Evolutionary conservation across 1,140 invertebrate species (phyloP).

Genomic region (Gonatopus flavifemur): DNA sequence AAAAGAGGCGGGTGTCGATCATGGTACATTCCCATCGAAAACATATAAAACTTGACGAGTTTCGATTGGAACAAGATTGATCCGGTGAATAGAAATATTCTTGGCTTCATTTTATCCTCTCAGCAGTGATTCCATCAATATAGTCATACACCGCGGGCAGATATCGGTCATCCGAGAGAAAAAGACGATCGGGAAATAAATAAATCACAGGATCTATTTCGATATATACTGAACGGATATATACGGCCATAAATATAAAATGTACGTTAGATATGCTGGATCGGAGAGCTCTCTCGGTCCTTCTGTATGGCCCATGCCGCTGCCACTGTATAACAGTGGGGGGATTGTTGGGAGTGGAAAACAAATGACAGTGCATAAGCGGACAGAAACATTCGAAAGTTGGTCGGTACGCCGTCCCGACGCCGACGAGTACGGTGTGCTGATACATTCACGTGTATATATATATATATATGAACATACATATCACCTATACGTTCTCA

Average conservation of each 20-base stretch:
- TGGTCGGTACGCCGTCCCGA: slow-evolving; percentile 29
- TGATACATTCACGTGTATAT: too few species aligned
- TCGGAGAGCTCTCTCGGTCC: slow-evolving; percentile 14
- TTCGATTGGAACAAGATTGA: too few species aligned
- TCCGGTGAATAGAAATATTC: too few species aligned
- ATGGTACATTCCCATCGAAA: too few species aligned
- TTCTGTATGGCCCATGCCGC: too few species aligned
- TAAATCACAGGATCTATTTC: slow-evolving; percentile 46
- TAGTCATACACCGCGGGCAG: too few species aligned
- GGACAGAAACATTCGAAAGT: slow-evolving; percentile 43
- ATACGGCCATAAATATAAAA: slow-evolving; percentile 46
- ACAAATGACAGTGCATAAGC: slow-evolving; percentile 44
- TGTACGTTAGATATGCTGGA: slow-evolving; percentile 26
- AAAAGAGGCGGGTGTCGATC: too few species aligned
- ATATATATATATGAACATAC: too few species aligned
- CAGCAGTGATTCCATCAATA: too few species aligned
- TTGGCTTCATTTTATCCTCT: too few species aligned
- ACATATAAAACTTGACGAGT: too few species aligned
- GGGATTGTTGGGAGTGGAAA: slow-evolving; percentile 3
- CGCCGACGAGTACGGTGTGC: slow-evolving; percentile 19
- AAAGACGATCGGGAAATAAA: slow-evolving; percentile 37
- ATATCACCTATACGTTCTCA: too few species aligned
- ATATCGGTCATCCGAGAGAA: slow-evolving; percentile 18
- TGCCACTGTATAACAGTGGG: background rate
- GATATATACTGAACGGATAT: slow-evolving; percentile 17